A percentile compares a stretch with the other conserved stretches of the same genome.
Conservation (phyloP, 2,113 vertebrate species). For the Takifugu flavidus region DNA sequence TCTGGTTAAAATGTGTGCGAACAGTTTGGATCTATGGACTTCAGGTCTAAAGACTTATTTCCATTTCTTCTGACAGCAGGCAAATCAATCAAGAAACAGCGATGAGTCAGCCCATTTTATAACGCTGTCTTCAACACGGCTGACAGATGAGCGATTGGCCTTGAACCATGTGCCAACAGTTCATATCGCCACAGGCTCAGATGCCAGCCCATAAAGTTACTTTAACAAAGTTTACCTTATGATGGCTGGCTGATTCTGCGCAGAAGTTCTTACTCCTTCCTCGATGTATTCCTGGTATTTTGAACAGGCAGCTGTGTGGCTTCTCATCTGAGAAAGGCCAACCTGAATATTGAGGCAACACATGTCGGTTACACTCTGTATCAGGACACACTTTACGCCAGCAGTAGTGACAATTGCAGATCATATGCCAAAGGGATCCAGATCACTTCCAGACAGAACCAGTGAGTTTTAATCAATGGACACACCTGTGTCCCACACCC, state of each 20-base stretch:
- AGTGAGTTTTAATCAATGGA: background rate
- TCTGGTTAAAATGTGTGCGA: too few relatives aligned
- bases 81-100: too few relatives aligned
- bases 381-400: background rate
- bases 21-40: too few relatives aligned
- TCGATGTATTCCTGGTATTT: slow-evolving; percentile 95
- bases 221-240: slow-evolving; percentile 73
- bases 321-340: slow-evolving; percentile 87
- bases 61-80: too few relatives aligned
- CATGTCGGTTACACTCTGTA: background rate
- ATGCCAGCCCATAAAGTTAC: background rate
- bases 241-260: slow-evolving; percentile 81
- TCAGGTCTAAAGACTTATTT: too few relatives aligned
- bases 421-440: background rate
- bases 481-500: slow-evolving; percentile 88
- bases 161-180: too few relatives aligned
- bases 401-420: background rate
- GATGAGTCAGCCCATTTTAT: too few relatives aligned
- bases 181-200: background rate
- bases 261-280: slow-evolving; percentile 89
- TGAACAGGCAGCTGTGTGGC: slow-evolving; percentile 84
- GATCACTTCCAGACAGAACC: background rate
- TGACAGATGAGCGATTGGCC: too few relatives aligned
- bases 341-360: slow-evolving; percentile 69
- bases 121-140: too few relatives aligned